A percentile compares a stretch with the other conserved stretches of the same genome.
Conservation (phyloP, 2,888 invertebrate species). For the Lochmaea capreae region DNA sequence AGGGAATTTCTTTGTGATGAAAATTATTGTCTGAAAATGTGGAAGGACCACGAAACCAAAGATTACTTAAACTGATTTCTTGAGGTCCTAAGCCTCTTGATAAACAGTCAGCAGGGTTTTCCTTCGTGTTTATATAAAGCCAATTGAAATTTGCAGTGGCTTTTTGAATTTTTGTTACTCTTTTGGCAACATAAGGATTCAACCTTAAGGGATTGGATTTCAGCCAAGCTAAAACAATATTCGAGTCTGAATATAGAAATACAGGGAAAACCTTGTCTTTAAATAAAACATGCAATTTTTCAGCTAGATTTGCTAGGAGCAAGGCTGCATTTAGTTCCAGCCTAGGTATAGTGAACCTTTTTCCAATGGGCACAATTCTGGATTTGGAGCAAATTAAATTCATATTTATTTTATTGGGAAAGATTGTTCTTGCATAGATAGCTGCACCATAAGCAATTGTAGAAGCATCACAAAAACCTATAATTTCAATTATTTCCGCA, state of each 20-base stretch:
- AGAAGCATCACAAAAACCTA: neutral
- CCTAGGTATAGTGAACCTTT: no score
- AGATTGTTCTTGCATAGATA: neutral
- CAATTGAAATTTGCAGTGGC: neutral
- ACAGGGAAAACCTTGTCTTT: no score
- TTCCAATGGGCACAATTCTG: no score
- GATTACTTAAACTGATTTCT: constrained; percentile 1
- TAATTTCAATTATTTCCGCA: neutral
- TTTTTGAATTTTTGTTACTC: neutral
- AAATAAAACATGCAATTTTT: no score
- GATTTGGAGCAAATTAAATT: no score
- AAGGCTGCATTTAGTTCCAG: neutral
- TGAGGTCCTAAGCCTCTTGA: constrained; percentile 15
- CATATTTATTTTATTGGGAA: neutral
- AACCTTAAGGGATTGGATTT: constrained; percentile 3
- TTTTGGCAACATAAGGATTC: neutral
- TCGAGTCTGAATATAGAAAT: constrained; percentile 13
- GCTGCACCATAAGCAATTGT: neutral
- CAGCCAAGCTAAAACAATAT: constrained; percentile 13
- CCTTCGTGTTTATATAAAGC: neutral
- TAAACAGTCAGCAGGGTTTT: constrained; percentile 14
- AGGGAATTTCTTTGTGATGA: neutral
- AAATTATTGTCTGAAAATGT: neutral
- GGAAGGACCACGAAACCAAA: constrained; percentile 11
- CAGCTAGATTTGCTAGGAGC: no score